Percentiles rank a stretch among this genome's conserved stretches.
Conservation (phyloP, 2,888 invertebrate species). For the Drosophila heteroneura region DNA sequence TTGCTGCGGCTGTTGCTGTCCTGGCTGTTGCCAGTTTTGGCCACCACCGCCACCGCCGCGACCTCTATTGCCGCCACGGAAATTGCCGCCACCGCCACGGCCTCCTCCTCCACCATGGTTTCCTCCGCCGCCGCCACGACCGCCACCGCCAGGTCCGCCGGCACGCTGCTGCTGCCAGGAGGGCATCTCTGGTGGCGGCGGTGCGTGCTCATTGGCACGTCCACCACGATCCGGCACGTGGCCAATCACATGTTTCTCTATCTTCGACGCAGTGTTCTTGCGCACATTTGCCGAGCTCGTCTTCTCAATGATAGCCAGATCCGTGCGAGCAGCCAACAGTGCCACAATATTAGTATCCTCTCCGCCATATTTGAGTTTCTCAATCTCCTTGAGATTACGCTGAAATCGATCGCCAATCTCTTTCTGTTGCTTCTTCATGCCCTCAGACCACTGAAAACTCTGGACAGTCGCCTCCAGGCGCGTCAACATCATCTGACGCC, state of each 20-base stretch:
- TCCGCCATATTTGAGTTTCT: constrained; percentile 82
- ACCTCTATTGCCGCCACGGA: constrained; percentile 50
- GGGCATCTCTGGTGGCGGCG: constrained; percentile 99
- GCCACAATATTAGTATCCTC: constrained; percentile 89
- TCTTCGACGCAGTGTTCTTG: constrained; percentile 92
- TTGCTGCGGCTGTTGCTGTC: constrained; percentile 60
- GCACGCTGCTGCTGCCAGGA: constrained; percentile 93
- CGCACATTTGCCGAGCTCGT: constrained; percentile 95
- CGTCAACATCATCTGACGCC: constrained; percentile 95
- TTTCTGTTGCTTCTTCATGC: constrained; percentile 90
- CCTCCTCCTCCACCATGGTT: constrained; percentile 65
- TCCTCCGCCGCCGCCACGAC: constrained; percentile 72
- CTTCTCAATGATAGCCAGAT: constrained; percentile 95
- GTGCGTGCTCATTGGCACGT: constrained; percentile 94
- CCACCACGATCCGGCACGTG: constrained; percentile 97
- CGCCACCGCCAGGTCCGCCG: constrained; percentile 86
- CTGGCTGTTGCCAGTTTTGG: constrained; percentile 59
- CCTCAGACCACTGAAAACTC: constrained; percentile 97
- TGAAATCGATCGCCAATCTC: constrained; percentile 88
- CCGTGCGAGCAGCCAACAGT: constrained; percentile 93
- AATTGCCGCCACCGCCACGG: constrained; percentile 67
- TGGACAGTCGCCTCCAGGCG: constrained; percentile 98
- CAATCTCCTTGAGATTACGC: constrained; percentile 84
- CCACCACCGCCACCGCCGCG: constrained; percentile 65
- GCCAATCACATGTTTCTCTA: constrained; percentile 96